Base-by-base conservation (phyloP, 2,888 invertebrate species). In the Sarcophaga variegata region DNA sequence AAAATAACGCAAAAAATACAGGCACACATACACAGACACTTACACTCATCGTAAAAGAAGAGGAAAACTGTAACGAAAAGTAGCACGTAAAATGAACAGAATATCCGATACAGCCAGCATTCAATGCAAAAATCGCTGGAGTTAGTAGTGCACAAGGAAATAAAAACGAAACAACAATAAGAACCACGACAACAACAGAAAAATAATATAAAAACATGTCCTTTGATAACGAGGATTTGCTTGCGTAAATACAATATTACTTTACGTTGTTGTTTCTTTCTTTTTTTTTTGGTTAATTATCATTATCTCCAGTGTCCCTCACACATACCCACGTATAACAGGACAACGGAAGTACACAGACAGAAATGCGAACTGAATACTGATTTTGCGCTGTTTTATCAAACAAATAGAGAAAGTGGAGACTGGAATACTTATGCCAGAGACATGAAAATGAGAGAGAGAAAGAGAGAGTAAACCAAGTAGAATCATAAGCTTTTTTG, bases 141-240 rank as follows among this genome's bases (percentile, higher is more conserved):
- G 37, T 37, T 37, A 37, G 37, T 54, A 63, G 25, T 47, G 63
- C 37, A 66, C 17, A 75, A 62, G 45, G n/a, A 66, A 64, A n/a
- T 47, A 59, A 47, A 79, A 60, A 11, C 62, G 2, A 76, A 37
- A 66, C n/a, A 59, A 67, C 14, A 54, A 54, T 54, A 54, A 37
- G 8, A 54, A 54, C 54, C 54, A 17, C 12, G 17, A 25, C 11
- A 54, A 70, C 62, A 76, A 22, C 12, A 75, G 20, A 77, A 76
- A 22, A 11, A 75, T 20, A 77, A 60, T 66, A 83, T 47, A 59
- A 70, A 78, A 76, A 81, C 78, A 79, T 84, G 87, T 87, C 87
- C 87, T 87, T 87, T 87, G 87, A 79, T 87, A 87, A 87, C 82
- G 79, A 87, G 84, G 67, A 82, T 79, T 84, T 87, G 84, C 87